phyloP scores from a whole-genome alignment of 2,797 vertebrate species.

The Lerista edwardsae region DNA sequence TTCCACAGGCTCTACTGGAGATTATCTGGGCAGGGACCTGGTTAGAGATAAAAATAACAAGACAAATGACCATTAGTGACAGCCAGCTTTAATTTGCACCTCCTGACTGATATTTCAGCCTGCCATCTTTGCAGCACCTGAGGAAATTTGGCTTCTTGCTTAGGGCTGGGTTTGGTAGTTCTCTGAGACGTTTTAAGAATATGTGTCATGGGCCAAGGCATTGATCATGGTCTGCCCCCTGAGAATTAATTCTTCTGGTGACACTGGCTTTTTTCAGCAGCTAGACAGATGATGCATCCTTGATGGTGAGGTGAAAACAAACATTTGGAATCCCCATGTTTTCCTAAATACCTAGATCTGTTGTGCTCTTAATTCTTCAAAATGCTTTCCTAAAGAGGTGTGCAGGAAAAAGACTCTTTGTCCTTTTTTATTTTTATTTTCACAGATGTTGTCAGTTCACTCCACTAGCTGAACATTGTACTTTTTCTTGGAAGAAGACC shows the following conservation, averaged over 20 bases:
- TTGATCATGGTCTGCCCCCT: constrained; percentile 22
- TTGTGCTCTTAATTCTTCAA: neutral
- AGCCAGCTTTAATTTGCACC: constrained; percentile 17
- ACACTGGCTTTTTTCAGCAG: constrained; percentile 8
- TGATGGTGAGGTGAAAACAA: neutral
- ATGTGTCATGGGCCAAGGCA: constrained; percentile 33
- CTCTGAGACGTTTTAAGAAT: constrained; percentile 55
- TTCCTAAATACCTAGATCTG: neutral
- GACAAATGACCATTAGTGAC: constrained; percentile 18
- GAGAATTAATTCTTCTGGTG: constrained; percentile 15
- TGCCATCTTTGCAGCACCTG: constrained; percentile 45
- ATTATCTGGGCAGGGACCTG: constrained; percentile 54
- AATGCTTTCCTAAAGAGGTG: neutral
- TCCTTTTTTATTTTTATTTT: constrained; percentile 56
- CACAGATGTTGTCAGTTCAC: constrained; percentile 63
- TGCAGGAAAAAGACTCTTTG: constrained; percentile 31
- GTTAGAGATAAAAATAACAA: constrained; percentile 52
- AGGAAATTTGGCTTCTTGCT: constrained; percentile 43
- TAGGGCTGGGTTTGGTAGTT: constrained; percentile 30
- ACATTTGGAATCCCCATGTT: no score
- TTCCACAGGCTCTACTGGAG: constrained; percentile 36
- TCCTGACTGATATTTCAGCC: constrained; percentile 30
- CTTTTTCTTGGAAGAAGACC: constrained; percentile 62
- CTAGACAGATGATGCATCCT: constrained; percentile 4
- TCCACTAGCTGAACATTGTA: constrained; percentile 50